Evolutionary conservation across 1,140 invertebrate genomes (phyloP), one percentile per base, ranked within the genome.

Genomic region (Zaprionus gabonicus): DNA sequence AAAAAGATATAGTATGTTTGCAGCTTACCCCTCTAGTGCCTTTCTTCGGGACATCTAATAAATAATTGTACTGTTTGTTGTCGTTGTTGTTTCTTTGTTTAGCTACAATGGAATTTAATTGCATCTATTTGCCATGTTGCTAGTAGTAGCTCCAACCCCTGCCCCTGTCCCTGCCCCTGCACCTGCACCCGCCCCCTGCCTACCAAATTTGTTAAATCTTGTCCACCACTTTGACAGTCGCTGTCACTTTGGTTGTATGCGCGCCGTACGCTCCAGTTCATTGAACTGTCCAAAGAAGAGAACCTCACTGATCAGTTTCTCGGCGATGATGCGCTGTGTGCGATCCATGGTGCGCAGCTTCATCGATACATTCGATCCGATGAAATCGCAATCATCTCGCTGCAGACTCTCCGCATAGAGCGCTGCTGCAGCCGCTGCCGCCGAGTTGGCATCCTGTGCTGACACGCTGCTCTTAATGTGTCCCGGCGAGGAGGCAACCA

Each of bases 221-320:
- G 15, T n/a, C 49, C 68, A 58, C 85, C 85, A 81, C 74, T 88
- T 78, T 23, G 63, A 67, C 13, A 78, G 62, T 44, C 80, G 76
- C 79, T 82, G 88, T 92, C 91, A 92, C 88, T 92, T 92, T 71
- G 91, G 91, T 80, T 88, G 91, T 1, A 92, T 92, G 25, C 83
- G 75, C 6, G 91, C 91, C 1, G 80, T 85, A 2, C 91, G 78
- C 31, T 92, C 91, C 65, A 92, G 75, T 56, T 92, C 91, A 38
- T 91, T 92, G 58, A 93, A 93, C 28, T 93, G 92, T 1, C 93
- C 93, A 71, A 93, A 92, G 79, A 92, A 93, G 58, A 93, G 82
- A 46, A 93, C 88, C 73, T 93, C 93, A 31, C 92, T 88, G 49
- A 93, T 93, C 3, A 93, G 81, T 66, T 93, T 93, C 77, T 93